These are phyloP conservation scores for Dendropsophus ebraccatus DNA, from an alignment of 2,113 vertebrate species.

Conservation along the genomic window DNA sequence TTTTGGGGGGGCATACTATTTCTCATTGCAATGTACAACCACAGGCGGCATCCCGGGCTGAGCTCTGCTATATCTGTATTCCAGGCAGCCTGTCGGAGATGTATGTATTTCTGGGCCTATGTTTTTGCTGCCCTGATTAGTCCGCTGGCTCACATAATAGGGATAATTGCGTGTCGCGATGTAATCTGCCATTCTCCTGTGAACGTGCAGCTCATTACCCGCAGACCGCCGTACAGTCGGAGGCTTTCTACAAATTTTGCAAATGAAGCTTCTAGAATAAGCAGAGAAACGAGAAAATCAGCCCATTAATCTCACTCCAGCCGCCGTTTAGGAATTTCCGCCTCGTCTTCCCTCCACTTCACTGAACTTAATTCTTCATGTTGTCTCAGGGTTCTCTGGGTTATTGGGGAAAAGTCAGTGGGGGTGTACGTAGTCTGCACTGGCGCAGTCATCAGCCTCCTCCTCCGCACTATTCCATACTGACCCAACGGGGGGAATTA, in stretches of 20 bases:
- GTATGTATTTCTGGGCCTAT: not conserved
- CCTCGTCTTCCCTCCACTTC: not conserved
- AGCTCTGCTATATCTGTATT: not conserved
- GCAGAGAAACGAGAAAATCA: not conserved
- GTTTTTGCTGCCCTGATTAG: constrained; percentile 7
- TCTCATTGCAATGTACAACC: not conserved
- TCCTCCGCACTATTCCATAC: too few relatives aligned
- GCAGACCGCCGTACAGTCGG: not conserved
- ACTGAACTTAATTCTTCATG: not conserved
- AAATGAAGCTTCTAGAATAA: constrained; percentile 6
- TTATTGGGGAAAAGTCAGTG: not conserved
- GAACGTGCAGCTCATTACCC: not conserved
- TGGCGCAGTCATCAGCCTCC: not conserved
- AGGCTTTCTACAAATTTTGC: constrained; percentile 9
- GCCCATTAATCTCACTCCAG: not conserved
- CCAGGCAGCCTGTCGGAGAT: not conserved
- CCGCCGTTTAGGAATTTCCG: not conserved
- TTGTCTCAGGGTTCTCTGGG: not conserved
- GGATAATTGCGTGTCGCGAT: not conserved
- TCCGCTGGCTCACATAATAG: not conserved
- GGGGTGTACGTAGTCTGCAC: not conserved
- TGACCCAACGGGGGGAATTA: too few relatives aligned
- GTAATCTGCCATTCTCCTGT: not conserved
- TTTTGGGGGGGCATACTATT: not conserved
- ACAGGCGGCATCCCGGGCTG: not conserved